These are phyloP conservation scores for Lasioglossum villosulum DNA, from an alignment of 2,888 invertebrate genomes.

Conservation along the genomic window DNA sequence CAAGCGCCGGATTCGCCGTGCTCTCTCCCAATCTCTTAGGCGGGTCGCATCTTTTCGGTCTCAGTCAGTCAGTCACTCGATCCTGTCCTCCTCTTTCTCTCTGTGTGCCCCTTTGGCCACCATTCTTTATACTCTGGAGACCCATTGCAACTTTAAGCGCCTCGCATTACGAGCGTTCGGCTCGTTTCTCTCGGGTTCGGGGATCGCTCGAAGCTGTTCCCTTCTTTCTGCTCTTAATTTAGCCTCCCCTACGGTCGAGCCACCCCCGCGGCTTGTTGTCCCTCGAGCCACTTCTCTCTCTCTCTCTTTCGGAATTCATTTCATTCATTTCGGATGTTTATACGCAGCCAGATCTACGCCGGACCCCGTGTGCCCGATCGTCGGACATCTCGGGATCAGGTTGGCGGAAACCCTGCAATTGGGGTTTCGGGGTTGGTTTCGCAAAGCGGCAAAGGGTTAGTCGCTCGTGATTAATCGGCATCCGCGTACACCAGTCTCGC, in stretches of 20 bases:
- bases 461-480: slow-evolving; percentile 37
- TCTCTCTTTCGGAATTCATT: slow-evolving; percentile 62
- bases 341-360: slow-evolving; percentile 36
- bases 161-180: slow-evolving; percentile 78
- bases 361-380: slow-evolving; percentile 30
- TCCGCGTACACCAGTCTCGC: neutral
- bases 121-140: slow-evolving; percentile 72
- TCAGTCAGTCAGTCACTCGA: slow-evolving; percentile 76
- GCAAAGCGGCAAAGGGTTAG: slow-evolving; percentile 38
- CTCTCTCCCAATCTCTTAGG: slow-evolving; percentile 75
- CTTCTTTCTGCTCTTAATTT: slow-evolving; percentile 72
- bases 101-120: slow-evolving; percentile 30
- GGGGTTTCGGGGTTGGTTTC: neutral
- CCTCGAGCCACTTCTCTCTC: slow-evolving; percentile 11
- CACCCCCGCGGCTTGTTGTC: slow-evolving; percentile 13
- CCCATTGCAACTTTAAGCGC: slow-evolving; percentile 80
- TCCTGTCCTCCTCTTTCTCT: slow-evolving; percentile 57
- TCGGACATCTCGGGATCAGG: slow-evolving; percentile 28
- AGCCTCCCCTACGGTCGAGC: slow-evolving; percentile 40
- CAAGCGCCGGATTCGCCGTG: slow-evolving; percentile 62
- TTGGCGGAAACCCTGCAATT: neutral
- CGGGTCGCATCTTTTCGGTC: slow-evolving; percentile 73
- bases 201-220: slow-evolving; percentile 64
- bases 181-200: slow-evolving; percentile 73
- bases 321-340: slow-evolving; percentile 59